These are phyloP conservation scores for Tetraodon nigroviridis DNA, from an alignment of 2,113 vertebrate species.

Conservation along the genomic window DNA sequence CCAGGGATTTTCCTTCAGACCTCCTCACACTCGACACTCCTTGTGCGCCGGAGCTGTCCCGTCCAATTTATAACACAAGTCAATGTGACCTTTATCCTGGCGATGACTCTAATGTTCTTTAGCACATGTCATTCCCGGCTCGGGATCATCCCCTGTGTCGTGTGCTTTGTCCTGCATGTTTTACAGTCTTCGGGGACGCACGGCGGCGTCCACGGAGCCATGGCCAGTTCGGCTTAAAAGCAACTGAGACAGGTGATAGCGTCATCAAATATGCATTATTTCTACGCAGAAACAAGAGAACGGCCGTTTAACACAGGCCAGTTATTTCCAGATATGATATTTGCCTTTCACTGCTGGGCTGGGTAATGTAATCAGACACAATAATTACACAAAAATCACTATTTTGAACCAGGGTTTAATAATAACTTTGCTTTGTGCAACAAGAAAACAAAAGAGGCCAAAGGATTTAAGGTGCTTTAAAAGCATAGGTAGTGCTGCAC, in stretches of 20 bases:
- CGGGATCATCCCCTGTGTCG: slow-evolving; percentile 65
- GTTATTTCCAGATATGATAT: slow-evolving; percentile 15
- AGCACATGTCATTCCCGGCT: slow-evolving; percentile 76
- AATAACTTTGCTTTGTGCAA: slow-evolving; percentile 26
- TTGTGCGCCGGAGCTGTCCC: slow-evolving; percentile 75
- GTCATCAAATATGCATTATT: slow-evolving; percentile 10
- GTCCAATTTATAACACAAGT: slow-evolving; percentile 70
- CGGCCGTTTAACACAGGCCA: neutral
- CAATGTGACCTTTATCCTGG: slow-evolving; percentile 78
- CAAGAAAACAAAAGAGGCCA: slow-evolving; percentile 45
- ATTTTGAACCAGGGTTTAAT: slow-evolving; percentile 36
- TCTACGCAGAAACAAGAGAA: neutral
- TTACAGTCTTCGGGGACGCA: slow-evolving; percentile 51
- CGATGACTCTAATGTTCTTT: slow-evolving; percentile 75
- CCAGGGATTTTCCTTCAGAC: slow-evolving; percentile 69
- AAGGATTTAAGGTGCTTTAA: slow-evolving; percentile 47
- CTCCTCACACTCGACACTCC: slow-evolving; percentile 72
- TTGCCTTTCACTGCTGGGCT: slow-evolving; percentile 25
- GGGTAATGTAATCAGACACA: slow-evolving; percentile 31
- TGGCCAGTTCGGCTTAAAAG: slow-evolving; percentile 42
- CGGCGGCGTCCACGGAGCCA: slow-evolving; percentile 22
- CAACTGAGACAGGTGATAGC: slow-evolving; percentile 42
- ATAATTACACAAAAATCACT: slow-evolving; percentile 37
- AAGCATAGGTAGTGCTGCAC: slow-evolving; percentile 55
- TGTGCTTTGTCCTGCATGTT: slow-evolving; percentile 71